phyloP scores from a whole-genome alignment of 2,113 vertebrate genomes.

The crab-eating macaque (Macaca fascicularis) region DNA sequence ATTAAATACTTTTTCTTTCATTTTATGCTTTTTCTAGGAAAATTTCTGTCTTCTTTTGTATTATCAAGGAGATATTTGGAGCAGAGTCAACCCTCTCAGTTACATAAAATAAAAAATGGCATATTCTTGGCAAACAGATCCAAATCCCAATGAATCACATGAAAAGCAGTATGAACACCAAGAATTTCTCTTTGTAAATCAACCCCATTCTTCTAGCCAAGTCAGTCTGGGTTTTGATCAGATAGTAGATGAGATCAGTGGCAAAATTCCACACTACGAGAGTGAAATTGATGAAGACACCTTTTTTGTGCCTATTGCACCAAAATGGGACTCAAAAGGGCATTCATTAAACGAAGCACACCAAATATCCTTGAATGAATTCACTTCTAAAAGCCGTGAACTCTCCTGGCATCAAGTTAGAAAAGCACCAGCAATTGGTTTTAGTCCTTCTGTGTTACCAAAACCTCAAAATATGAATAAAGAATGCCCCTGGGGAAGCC shows the following conservation, averaged over 20 bases:
- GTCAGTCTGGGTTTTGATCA: constrained; percentile 69
- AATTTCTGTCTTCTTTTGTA: not conserved
- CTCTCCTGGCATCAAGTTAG: not conserved
- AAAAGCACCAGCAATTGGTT: constrained; percentile 49
- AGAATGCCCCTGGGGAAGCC: not conserved
- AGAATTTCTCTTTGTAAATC: not conserved
- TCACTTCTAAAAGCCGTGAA: not conserved
- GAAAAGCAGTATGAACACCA: not conserved
- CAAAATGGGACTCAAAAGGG: not conserved
- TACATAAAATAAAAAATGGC: constrained; percentile 64
- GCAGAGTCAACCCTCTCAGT: not conserved
- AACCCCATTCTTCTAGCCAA: not conserved
- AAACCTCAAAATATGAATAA: not conserved
- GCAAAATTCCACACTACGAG: not conserved
- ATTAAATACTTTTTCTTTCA: constrained; percentile 24
- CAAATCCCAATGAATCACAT: not conserved
- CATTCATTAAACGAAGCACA: not conserved
- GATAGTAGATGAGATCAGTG: constrained; percentile 26
- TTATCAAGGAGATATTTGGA: not conserved
- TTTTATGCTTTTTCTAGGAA: constrained; percentile 41
- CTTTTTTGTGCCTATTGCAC: not conserved
- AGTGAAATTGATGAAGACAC: not conserved
- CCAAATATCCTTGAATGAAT: not conserved
- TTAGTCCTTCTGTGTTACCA: constrained; percentile 42
- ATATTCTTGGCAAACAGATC: constrained; percentile 36